Percentiles rank a stretch among this genome's conserved stretches.
phyloP scores from a whole-genome alignment of 2,797 vertebrate species.

The Macrochelys suwanniensis region DNA sequence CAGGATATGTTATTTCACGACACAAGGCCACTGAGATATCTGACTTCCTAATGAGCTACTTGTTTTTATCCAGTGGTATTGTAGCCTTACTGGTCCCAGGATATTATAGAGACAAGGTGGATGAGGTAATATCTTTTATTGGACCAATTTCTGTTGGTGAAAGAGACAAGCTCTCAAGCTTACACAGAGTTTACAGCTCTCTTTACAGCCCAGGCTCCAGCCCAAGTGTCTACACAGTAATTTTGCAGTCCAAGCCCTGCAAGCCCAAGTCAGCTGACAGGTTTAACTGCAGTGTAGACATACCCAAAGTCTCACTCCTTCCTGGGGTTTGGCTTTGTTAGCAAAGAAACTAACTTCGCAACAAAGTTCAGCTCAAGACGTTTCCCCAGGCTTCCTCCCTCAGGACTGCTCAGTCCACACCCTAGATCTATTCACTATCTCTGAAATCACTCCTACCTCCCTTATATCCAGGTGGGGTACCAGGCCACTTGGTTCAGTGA shows the following conservation, averaged over 20 bases:
- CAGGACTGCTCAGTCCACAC: fast-evolving
- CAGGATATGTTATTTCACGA: not conserved
- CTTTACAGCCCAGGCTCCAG: not conserved
- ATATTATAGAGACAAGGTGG: not conserved
- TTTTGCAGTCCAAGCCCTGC: not conserved
- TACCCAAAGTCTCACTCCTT: not conserved
- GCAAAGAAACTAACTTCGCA: fast-evolving
- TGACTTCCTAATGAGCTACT: not conserved
- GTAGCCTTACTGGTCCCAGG: not conserved
- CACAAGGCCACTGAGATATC: not conserved
- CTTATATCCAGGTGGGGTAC: not conserved
- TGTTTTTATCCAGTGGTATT: not conserved
- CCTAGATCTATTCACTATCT: fast-evolving
- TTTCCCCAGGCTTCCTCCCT: not conserved
- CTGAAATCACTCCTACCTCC: not conserved
- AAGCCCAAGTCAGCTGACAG: not conserved
- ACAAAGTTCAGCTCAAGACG: not conserved
- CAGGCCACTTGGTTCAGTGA: not conserved
- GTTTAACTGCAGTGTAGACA: fast-evolving
- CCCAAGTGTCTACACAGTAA: not conserved
- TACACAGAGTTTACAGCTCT: not conserved
- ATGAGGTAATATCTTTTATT: not conserved
- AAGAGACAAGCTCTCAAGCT: not conserved
- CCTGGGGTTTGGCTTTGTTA: not conserved
- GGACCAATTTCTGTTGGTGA: not conserved